Evolutionary conservation across 92 coral and sea anemone genomes (phyloP).

Genomic region (Pocillopora grandis): DNA sequence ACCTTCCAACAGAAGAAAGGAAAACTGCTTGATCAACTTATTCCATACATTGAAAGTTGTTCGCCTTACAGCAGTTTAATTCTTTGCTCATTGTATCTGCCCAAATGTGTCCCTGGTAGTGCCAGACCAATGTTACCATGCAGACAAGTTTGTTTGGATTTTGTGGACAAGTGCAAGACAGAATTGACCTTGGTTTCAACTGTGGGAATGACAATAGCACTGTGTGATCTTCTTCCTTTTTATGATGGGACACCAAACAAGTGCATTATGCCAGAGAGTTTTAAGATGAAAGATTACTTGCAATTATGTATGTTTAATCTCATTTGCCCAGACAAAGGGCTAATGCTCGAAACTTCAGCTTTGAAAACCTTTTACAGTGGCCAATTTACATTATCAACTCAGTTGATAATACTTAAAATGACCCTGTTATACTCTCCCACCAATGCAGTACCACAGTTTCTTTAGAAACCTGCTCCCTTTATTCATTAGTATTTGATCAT

Average conservation of each 20-base stretch:
- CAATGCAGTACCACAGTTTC: no score
- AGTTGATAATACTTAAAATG: no score
- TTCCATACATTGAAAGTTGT: conserved; percentile 26
- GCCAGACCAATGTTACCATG: conserved; percentile 67
- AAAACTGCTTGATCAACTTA: conserved; percentile 11
- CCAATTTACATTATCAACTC: no score
- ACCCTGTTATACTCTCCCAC: no score
- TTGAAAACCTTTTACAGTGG: no score
- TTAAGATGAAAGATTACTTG: neutral
- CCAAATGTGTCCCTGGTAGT: conserved; percentile 50
- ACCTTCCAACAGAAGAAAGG: conserved; percentile 52
- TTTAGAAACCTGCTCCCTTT: no score
- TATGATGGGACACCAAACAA: conserved; percentile 27
- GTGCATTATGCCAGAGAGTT: conserved; percentile 29
- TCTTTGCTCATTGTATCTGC: conserved; percentile 63
- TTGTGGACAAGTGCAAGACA: conserved; percentile 48
- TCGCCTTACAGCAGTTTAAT: conserved; percentile 54
- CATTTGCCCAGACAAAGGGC: no score
- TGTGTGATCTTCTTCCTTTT: conserved; percentile 66
- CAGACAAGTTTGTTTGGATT: conserved; percentile 66
- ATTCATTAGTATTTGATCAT: no score
- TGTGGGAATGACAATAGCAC: conserved; percentile 48
- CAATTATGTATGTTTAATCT: conserved; percentile 10
- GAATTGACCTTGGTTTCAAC: conserved; percentile 34
- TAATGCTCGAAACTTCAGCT: no score